Evolutionary conservation across 2,888 invertebrate species (phyloP).

Genomic region (Cryptophagus acutangulus): DNA sequence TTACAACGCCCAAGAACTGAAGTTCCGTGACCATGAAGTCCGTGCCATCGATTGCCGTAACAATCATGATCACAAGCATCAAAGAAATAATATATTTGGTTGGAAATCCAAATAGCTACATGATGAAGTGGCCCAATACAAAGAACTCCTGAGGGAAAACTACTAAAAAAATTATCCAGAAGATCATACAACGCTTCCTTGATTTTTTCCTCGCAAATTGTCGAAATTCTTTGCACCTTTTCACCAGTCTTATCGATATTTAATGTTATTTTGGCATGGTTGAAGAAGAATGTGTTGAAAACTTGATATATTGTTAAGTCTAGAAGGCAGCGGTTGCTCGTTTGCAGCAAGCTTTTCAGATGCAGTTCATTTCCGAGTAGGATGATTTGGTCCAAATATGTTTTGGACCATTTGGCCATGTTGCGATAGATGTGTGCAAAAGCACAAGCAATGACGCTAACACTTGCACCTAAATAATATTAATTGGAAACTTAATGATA

Average conservation of each 20-base stretch:
- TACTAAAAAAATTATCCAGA: slow-evolving; percentile 34
- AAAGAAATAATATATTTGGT: slow-evolving; percentile 30
- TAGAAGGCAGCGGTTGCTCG: slow-evolving; percentile 26
- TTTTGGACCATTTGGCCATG: slow-evolving; percentile 56
- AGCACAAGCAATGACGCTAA: slow-evolving; percentile 55
- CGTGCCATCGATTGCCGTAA: slow-evolving; percentile 35
- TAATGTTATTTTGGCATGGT: slow-evolving; percentile 34
- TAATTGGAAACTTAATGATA: slow-evolving; percentile 1
- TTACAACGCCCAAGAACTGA: slow-evolving; percentile 33
- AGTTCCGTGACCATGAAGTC: slow-evolving; percentile 28
- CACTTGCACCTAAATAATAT: slow-evolving; percentile 46
- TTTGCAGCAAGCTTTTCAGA: slow-evolving; percentile 32
- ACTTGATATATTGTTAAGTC: slow-evolving; percentile 33
- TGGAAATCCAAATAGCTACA: slow-evolving; percentile 38
- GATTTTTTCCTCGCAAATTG: slow-evolving; percentile 22
- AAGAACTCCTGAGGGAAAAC: slow-evolving; percentile 35
- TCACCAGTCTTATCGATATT: slow-evolving; percentile 30
- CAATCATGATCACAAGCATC: slow-evolving; percentile 41
- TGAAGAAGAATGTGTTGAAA: slow-evolving; percentile 34
- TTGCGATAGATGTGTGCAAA: slow-evolving; percentile 53
- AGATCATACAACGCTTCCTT: slow-evolving; percentile 21
- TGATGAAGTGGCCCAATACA: slow-evolving; percentile 26
- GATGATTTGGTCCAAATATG: slow-evolving; percentile 53
- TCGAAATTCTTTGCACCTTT: slow-evolving; percentile 17
- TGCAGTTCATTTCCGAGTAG: slow-evolving; percentile 53